Base-by-base conservation (phyloP, 2,888 invertebrate genomes). In the Acanthosoma haemorrhoidale region DNA sequence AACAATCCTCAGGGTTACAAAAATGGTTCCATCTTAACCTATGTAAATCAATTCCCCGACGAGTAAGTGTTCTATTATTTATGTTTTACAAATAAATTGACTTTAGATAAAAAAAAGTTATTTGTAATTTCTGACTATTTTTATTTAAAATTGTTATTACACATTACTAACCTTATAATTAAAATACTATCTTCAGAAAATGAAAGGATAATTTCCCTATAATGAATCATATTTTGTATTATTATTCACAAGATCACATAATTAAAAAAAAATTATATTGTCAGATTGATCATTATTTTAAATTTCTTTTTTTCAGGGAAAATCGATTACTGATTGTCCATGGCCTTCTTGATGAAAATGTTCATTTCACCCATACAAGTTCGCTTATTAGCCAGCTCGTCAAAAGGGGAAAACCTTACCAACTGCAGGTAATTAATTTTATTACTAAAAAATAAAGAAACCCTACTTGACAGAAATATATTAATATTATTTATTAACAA, bases 261-360 rank as follows among this genome's bases (percentile, higher is more conserved):
- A n/a, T 38, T 38, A 38, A 11, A 13, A 13, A 38, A 13, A 38
- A 9, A 38, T 13, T 13, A 9, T 13, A 38, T 38, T 38, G 9
- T 9, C 13, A 9, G 38, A 38, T 13, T 13, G 9, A 9, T 38
- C 13, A 11, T 38, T 38, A 11, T 38, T 38, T 38, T 38, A 38
- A 13, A 11, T 38, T 38, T 9, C 32, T 36, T 60, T 58, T 2
- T n/a, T 59, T 32, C 60, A 90, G 91, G 79, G 92, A 92, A 78
- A 92, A 92, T 77, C 87, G 97, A 36, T 82, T 99, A 74, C 83
- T 99, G 16, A 92, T 99, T 39, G 93, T 98, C 76, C 99, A 99
- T 80, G 99, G 99, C 2, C 82, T 98, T 73, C 95, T 96, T 70
- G 99, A 99, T 80, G 99, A 99, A 81, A 99, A 99, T 80, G 99